Percentiles rank a stretch among this genome's conserved stretches.
These are phyloP conservation scores for Littorina saxatilis DNA, from an alignment of 1,140 invertebrate species.

Conservation along the genomic window DNA sequence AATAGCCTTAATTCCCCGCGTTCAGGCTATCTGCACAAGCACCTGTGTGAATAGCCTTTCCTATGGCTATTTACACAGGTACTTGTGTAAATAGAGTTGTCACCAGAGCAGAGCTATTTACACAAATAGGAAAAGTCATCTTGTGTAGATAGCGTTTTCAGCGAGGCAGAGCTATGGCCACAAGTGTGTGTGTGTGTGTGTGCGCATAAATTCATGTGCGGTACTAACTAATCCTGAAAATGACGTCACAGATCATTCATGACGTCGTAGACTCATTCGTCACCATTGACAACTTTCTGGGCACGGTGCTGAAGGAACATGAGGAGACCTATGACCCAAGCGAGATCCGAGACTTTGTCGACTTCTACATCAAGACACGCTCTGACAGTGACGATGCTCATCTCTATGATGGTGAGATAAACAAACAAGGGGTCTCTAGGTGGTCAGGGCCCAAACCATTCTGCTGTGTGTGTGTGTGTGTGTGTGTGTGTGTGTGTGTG, in stretches of 20 bases:
- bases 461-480: neutral
- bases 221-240: neutral
- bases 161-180: too few species aligned
- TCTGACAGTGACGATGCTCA: slow-evolving; percentile 62
- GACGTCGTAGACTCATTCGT: slow-evolving; percentile 32
- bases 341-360: slow-evolving; percentile 88
- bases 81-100: too few species aligned
- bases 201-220: neutral
- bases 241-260: neutral
- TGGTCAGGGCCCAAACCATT: too few species aligned
- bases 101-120: too few species aligned
- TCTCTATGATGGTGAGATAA: slow-evolving; percentile 6
- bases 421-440: too few species aligned
- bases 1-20: too few species aligned
- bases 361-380: slow-evolving; percentile 88
- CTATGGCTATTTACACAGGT: too few species aligned
- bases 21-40: too few species aligned
- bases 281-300: slow-evolving; percentile 73
- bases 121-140: too few species aligned
- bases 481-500: neutral
- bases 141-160: too few species aligned
- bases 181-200: too few species aligned
- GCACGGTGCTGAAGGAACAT: slow-evolving; percentile 83
- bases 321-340: slow-evolving; percentile 81
- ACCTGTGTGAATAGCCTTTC: too few species aligned